Percentiles rank a stretch among this genome's conserved stretches.
Conservation (phyloP, 1,140 invertebrate species). For the Macrosteles quadrilineatus region DNA sequence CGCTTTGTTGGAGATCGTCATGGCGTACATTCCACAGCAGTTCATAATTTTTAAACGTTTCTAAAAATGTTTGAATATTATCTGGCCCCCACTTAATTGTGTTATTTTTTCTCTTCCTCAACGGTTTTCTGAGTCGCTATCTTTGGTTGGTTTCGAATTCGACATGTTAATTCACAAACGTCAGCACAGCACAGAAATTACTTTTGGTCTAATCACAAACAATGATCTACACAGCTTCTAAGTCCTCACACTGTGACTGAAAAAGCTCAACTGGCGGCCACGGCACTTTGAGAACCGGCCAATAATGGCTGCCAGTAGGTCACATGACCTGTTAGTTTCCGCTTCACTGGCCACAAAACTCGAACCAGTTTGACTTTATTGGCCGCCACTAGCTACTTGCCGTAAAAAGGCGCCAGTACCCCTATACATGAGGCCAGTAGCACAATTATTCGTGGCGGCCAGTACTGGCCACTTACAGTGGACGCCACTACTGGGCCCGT, state of each 20-base stretch:
- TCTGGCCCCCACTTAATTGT: constrained; percentile 7
- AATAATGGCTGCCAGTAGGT: constrained; percentile 22
- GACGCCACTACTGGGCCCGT: constrained; percentile 13
- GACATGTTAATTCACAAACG: too few species aligned
- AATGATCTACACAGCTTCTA: neutral
- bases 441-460: constrained; percentile 5
- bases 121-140: neutral
- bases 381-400: constrained; percentile 18
- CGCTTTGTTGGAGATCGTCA: constrained; percentile 5
- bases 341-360: neutral
- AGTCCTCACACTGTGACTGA: constrained; percentile 31
- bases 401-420: constrained; percentile 3
- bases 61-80: constrained; percentile 47
- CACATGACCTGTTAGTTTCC: neutral
- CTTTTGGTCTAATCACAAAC: neutral
- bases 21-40: constrained; percentile 27
- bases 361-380: constrained; percentile 16
- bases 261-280: constrained; percentile 3
- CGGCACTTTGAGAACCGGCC: neutral
- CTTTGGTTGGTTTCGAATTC: too few species aligned
- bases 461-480: constrained; percentile 7
- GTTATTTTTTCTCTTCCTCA: neutral
- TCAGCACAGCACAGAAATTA: neutral
- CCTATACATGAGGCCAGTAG: constrained; percentile 15
- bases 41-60: constrained; percentile 23